phyloP scores from a whole-genome alignment of 2,888 invertebrate genomes.

The Sturmia bella region DNA sequence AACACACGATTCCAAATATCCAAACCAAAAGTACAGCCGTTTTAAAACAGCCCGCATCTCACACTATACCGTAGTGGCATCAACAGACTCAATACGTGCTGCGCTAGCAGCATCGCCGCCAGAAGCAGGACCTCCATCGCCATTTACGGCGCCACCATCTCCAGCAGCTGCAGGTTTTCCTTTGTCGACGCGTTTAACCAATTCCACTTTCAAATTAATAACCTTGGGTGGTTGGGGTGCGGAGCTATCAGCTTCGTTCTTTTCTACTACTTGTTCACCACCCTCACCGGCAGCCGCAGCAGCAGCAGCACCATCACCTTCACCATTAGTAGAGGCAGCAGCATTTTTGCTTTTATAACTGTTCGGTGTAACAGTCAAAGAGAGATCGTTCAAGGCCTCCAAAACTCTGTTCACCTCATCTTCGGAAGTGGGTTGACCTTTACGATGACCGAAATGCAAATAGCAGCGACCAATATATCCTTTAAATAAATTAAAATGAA shows the following conservation, averaged over 20 bases:
- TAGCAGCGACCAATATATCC: constrained; percentile 87
- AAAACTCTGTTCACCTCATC: constrained; percentile 80
- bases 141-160: constrained; percentile 70
- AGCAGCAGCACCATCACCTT: constrained; percentile 31
- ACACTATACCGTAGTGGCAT: constrained; percentile 82
- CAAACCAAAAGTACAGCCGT: constrained; percentile 80
- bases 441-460: constrained; percentile 88
- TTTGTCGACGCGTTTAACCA: constrained; percentile 77
- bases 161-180: constrained; percentile 65
- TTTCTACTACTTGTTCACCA: constrained; percentile 68
- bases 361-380: constrained; percentile 76
- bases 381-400: constrained; percentile 79
- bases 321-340: constrained; percentile 65
- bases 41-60: constrained; percentile 79
- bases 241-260: constrained; percentile 24
- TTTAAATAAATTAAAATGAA: constrained; percentile 74
- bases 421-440: constrained; percentile 81
- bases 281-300: constrained; percentile 67
- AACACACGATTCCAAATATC: constrained; percentile 78
- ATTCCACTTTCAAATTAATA: constrained; percentile 78
- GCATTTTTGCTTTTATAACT: constrained; percentile 62
- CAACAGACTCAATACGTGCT: constrained; percentile 80
- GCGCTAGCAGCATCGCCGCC: constrained; percentile 74
- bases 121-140: constrained; percentile 70
- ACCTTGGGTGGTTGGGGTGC: constrained; percentile 55